Base-by-base conservation (phyloP, 2,113 vertebrate genomes). In the Myiagra hebetior region DNA sequence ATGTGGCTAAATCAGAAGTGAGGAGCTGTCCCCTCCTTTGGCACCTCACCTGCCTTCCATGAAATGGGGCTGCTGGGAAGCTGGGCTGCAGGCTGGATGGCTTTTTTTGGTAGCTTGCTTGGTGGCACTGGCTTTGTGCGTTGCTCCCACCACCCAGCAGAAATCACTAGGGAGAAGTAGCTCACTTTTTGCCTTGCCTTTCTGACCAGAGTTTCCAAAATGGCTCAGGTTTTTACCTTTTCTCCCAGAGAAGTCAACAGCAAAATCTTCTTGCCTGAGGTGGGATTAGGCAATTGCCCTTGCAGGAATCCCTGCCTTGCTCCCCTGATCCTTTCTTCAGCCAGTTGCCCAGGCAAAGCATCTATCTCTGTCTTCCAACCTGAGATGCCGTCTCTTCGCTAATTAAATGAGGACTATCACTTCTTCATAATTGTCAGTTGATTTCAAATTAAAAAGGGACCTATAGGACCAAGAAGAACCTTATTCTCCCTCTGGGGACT, bases 401-500 rank as follows among this genome's bases (percentile, higher is more conserved):
- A 94, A 94, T 94, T 92, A 96, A 92, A 86, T 91, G 80, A 95
- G 56, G 79, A 78, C 60, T 90, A 85, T 92, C 6, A 91, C 93
- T 44, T 81, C 76, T 96, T 90, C 64, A 56, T 69, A 89, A 91
- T 85, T 95, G 91, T 91, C 95, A 81, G 73, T 60, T 39, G 52
- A 87, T 75, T 93, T 84, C 41, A 93, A 92, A 92, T 96, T 96
- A 89, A 79, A 89, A 85, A 91, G 83, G 69, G 84, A 93, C 91
- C 83, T 93, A 26, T 92, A 52, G 12, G 95, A 93, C 69, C 69
- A 79, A 65, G 46, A 84, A 89, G 14, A 75, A 85, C 64, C 49
- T 63, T 81, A 96, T 91, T 46, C 73, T 91, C 60, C 89, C 88
- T 89, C 82, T 78, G 91, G 86, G 80, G 89, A 87, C 76, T n/a